Conservation (phyloP, 2,888 invertebrate genomes). For the Schizaphis graminum region DNA sequence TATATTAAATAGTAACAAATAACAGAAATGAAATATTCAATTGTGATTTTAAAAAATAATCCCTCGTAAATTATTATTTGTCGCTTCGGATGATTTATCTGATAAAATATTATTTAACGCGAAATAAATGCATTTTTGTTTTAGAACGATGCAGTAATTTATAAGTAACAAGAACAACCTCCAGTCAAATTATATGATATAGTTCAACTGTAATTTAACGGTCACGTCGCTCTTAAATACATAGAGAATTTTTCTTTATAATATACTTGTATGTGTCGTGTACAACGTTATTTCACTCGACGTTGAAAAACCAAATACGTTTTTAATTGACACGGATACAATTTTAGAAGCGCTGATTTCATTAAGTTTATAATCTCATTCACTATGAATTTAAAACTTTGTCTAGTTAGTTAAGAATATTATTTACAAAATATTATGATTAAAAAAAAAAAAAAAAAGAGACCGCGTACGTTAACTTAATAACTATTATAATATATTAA, state of each 20-base stretch:
- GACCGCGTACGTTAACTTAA: neutral
- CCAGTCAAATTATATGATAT: neutral
- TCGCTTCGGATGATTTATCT: neutral
- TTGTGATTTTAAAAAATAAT: conserved; percentile 6
- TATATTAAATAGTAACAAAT: conserved; percentile 20
- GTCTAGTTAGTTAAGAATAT: neutral
- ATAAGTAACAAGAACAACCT: neutral
- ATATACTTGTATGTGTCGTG: neutral
- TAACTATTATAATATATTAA: neutral
- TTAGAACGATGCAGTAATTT: neutral
- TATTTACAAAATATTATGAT: neutral
- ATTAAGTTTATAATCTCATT: neutral
- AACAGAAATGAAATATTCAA: neutral
- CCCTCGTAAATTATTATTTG: neutral
- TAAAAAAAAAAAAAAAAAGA: neutral
- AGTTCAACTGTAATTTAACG: neutral
- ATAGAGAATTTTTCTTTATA: neutral
- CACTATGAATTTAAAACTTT: neutral
- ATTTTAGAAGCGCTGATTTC: conserved; percentile 13
- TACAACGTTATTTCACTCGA: neutral
- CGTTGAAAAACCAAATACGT: neutral
- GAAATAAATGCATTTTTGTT: neutral
- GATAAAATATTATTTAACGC: neutral
- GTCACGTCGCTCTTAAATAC: neutral
- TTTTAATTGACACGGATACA: conserved; percentile 4